Base-by-base conservation (phyloP, 2,888 invertebrate genomes). In the Apotomis capreana region DNA sequence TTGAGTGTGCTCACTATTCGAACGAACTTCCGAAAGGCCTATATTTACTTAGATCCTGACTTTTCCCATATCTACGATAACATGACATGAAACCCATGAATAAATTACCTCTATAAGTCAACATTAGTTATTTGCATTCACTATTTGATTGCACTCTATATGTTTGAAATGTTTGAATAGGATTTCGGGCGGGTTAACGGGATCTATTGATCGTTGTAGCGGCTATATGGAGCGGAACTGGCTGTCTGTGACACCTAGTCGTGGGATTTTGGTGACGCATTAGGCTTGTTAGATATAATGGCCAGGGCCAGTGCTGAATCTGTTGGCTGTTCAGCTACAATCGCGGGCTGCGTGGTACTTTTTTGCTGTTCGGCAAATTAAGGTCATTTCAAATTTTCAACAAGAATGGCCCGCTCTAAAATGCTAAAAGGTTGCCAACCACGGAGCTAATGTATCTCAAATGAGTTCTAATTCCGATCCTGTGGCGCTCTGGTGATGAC, bases 141-240 rank as follows among this genome's bases (percentile, higher is more conserved):
- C 49, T 59, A 68, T 68, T 68, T 37, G 67, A 37, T 59, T 40
- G 51, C 59, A 68, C 36, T 59, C 67, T 51, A 68, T 9, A 58
- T 40, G 40, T 40, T 40, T 5, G 40, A 6, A 54, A 15, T 68
- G 67, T 68, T 59, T 59, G 57, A 68, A 59, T 68, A 68, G 59
- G 51, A 68, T 67, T 59, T 67, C 59, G 68, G 52, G 49, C n/a
- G 49, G 49, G 58, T 3, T 68, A 68, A 60, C 68, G 68, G 68
- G 59, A 44, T 26, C 68, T 60, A 60, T 68, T 60, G 68, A 67
- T 67, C 51, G 60, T 26, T 40, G 44, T 15, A 49, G 52, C n/a
- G 13, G 63, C 55, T 64, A 70, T 74, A 70, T 74, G 70, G 74
- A 74, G 68, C 74, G 74, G 57, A 74, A 74, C 74, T 12, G 36